Conservation (phyloP, 2,888 invertebrate species). For the Netelia virgata region DNA sequence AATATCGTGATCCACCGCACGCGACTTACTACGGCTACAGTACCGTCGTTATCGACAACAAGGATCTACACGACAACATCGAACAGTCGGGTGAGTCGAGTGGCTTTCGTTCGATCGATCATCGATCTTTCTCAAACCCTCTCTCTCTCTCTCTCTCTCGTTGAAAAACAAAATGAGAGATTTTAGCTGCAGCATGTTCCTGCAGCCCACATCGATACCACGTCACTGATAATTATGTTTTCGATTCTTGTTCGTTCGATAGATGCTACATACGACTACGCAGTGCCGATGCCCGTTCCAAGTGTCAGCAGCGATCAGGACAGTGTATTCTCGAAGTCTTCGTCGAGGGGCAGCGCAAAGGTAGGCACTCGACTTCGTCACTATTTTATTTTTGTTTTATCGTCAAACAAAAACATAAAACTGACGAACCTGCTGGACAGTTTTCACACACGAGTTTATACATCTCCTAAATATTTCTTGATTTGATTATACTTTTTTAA, state of each 20-base stretch:
- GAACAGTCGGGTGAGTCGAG: constrained; percentile 82
- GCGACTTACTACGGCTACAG: constrained; percentile 84
- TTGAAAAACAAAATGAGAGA: constrained; percentile 4
- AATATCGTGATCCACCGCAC: constrained; percentile 83
- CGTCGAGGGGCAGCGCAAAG: constrained; percentile 84
- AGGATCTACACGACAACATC: constrained; percentile 84
- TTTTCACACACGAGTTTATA: too few relatives aligned
- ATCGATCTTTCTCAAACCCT: constrained; percentile 23
- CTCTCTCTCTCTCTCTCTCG: background rate
- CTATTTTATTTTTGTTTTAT: background rate
- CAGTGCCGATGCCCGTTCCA: constrained; percentile 83
- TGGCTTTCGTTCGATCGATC: constrained; percentile 53
- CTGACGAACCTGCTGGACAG: background rate
- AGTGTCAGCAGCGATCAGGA: constrained; percentile 84
- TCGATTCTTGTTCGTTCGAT: constrained; percentile 57
- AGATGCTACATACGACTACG: constrained; percentile 84
- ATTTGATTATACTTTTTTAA: too few relatives aligned
- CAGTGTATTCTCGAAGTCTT: constrained; percentile 84
- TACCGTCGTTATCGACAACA: constrained; percentile 84
- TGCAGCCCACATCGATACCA: background rate
- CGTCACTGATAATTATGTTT: constrained; percentile 53
- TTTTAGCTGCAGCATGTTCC: background rate
- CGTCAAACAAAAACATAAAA: too few relatives aligned
- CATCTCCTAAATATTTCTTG: too few relatives aligned
- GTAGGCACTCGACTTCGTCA: constrained; percentile 70